These are phyloP conservation scores for Cololabis saira DNA, from an alignment of 2,113 vertebrate species.

Conservation along the genomic window DNA sequence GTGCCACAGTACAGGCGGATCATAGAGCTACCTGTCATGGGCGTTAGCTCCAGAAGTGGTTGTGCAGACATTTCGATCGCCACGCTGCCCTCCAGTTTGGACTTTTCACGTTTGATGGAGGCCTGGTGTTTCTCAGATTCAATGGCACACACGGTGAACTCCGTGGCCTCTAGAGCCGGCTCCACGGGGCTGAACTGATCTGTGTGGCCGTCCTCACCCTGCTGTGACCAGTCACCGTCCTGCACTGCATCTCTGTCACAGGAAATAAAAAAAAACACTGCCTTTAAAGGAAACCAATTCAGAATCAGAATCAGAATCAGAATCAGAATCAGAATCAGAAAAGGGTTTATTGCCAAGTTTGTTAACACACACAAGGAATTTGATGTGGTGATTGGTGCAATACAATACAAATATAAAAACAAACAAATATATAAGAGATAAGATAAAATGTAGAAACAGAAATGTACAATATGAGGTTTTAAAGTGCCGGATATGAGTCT, in stretches of 20 bases:
- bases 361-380: too few species aligned
- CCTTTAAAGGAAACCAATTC: not conserved
- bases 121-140: slow-evolving; percentile 69
- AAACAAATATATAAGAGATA: too few species aligned
- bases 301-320: too few species aligned
- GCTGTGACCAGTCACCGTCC: slow-evolving; percentile 61
- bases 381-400: too few species aligned
- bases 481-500: too few species aligned
- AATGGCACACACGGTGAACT: slow-evolving; percentile 54
- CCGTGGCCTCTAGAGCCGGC: slow-evolving; percentile 58
- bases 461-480: too few species aligned
- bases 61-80: slow-evolving; percentile 79
- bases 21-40: slow-evolving; percentile 77
- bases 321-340: too few species aligned
- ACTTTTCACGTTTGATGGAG: slow-evolving; percentile 70
- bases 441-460: too few species aligned
- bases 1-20: slow-evolving; percentile 14
- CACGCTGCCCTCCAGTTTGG: slow-evolving; percentile 63
- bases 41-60: slow-evolving; percentile 79
- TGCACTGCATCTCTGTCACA: slow-evolving; percentile 45
- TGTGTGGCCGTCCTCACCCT: slow-evolving; percentile 19
- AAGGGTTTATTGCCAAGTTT: too few species aligned
- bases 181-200: slow-evolving; percentile 55
- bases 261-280: not conserved
- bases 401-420: too few species aligned